A percentile compares a stretch with the other conserved stretches of the same genome.
Conservation (phyloP, 1,140 invertebrate species). For the Lutraria rhynchaena region DNA sequence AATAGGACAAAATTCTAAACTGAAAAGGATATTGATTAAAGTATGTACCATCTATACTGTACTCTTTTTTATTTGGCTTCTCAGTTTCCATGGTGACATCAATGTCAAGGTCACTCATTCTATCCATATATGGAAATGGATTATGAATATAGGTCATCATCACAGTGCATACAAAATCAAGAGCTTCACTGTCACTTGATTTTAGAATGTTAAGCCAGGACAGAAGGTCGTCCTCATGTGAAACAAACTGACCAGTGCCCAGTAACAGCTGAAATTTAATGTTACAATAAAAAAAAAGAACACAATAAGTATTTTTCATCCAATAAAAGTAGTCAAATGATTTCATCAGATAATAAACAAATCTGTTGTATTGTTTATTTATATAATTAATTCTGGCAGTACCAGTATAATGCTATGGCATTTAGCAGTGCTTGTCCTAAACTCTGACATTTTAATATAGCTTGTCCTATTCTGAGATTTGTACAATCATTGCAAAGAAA, state of each 20-base stretch:
- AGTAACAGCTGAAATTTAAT: conserved; percentile 37
- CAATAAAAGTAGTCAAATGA: neutral
- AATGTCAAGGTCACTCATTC: conserved; percentile 41
- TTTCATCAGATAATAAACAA: too few species aligned
- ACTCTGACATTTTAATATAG: too few species aligned
- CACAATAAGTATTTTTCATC: neutral
- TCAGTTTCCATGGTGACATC: conserved; percentile 21
- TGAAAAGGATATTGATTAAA: too few species aligned
- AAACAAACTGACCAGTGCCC: conserved; percentile 43
- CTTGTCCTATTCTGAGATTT: too few species aligned
- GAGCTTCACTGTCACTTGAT: neutral
- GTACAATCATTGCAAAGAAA: too few species aligned
- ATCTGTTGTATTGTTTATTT: too few species aligned
- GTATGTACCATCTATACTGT: conserved; percentile 20
- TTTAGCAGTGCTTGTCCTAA: too few species aligned
- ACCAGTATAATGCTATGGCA: too few species aligned
- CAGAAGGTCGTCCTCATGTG: conserved; percentile 22
- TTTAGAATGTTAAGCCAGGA: conserved; percentile 17
- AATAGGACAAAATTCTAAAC: too few species aligned
- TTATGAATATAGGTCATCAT: conserved; percentile 55
- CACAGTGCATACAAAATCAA: conserved; percentile 48
- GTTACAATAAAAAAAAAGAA: conserved; percentile 20
- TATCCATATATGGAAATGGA: conserved; percentile 55
- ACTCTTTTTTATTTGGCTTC: neutral
- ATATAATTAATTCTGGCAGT: too few species aligned